phyloP scores from a whole-genome alignment of 2,113 vertebrate genomes.

The Marmota flaviventris region DNA sequence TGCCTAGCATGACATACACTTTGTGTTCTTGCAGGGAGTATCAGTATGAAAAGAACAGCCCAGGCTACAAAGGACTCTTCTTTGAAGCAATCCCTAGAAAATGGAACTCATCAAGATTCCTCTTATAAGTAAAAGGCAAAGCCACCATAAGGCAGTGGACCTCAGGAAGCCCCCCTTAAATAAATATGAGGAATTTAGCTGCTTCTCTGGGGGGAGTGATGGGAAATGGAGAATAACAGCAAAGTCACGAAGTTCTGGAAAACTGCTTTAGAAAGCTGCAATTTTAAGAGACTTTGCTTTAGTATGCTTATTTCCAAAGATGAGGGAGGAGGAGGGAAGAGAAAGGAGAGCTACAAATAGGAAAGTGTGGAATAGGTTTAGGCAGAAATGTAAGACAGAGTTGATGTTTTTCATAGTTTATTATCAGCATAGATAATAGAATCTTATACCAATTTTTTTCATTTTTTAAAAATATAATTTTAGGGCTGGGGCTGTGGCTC shows the following conservation, averaged over 20 bases:
- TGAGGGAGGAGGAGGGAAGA: neutral
- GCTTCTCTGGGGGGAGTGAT: neutral
- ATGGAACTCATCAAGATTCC: neutral
- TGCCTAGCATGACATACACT: neutral
- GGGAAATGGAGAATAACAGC: neutral
- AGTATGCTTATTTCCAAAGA: neutral
- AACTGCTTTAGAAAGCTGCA: too few species aligned
- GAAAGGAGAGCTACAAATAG: neutral
- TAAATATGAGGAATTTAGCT: neutral
- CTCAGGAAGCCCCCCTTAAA: neutral
- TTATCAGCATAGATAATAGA: neutral
- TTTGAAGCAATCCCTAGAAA: neutral
- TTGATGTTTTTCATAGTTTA: neutral
- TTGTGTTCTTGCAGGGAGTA: neutral
- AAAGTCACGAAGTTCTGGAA: neutral
- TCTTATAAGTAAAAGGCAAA: neutral
- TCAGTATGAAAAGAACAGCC: neutral
- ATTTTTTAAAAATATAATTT: neutral
- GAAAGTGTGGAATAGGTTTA: neutral
- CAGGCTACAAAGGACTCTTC: neutral
- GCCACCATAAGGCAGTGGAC: neutral
- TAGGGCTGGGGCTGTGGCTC: too few species aligned
- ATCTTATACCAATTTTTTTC: neutral
- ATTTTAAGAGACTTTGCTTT: neutral
- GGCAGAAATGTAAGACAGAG: neutral